Evolutionary conservation across 2,888 invertebrate genomes (phyloP).

Genomic region (Chymomyza caudatula): DNA sequence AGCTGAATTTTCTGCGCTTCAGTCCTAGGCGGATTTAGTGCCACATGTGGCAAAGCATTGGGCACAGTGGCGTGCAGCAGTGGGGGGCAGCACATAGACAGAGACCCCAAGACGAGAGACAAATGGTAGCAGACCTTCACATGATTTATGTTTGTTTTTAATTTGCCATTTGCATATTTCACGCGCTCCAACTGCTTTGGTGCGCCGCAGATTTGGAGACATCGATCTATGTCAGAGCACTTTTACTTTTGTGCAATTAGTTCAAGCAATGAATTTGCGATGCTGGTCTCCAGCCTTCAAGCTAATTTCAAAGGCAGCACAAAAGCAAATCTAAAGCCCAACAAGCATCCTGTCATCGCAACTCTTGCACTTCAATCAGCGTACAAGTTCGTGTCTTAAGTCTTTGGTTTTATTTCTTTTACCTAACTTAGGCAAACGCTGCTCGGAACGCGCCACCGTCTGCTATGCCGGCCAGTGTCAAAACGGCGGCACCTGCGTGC

Average conservation of each 20-base stretch:
- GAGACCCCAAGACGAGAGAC: not conserved
- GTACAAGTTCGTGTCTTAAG: conserved; percentile 52
- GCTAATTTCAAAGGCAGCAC: not conserved
- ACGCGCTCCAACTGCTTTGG: conserved; percentile 50
- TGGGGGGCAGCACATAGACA: conserved; percentile 18
- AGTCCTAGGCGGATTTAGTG: conserved; percentile 42
- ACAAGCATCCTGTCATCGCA: conserved; percentile 22
- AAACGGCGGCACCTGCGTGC: conserved; percentile 80
- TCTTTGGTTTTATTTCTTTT: conserved; percentile 38
- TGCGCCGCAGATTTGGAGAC: conserved; percentile 7
- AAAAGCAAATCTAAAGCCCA: not conserved
- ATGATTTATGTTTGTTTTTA: conserved; percentile 65
- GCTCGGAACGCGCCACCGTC: conserved; percentile 79
- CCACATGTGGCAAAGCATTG: conserved; percentile 51
- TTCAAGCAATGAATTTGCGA: conserved; percentile 39
- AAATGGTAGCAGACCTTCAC: conserved; percentile 28
- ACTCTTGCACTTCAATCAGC: not conserved
- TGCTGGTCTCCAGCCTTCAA: conserved; percentile 8
- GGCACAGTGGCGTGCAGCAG: conserved; percentile 6
- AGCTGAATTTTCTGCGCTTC: conserved; percentile 52
- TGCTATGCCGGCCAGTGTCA: conserved; percentile 80
- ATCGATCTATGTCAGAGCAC: conserved; percentile 48
- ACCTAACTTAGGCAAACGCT: conserved; percentile 78
- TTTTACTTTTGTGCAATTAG: conserved; percentile 49
- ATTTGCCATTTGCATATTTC: conserved; percentile 68